Conservation (phyloP, 1,140 invertebrate genomes). For the Mamestra configurata region DNA sequence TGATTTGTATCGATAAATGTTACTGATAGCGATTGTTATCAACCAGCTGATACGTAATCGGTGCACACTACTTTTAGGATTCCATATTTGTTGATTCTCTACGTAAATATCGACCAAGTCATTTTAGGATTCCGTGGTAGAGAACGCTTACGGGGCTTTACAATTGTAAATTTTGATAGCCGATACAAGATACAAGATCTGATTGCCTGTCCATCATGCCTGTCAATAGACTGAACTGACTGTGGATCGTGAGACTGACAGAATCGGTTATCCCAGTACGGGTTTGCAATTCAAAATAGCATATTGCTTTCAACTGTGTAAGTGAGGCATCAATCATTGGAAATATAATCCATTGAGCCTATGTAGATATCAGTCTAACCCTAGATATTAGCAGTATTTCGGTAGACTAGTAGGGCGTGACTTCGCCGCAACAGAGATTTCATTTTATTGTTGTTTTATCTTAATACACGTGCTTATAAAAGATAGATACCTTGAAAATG, state of each 20-base stretch:
- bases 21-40: slow-evolving; percentile 44
- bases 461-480: not conserved
- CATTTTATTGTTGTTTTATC: slow-evolving; percentile 6
- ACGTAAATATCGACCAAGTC: not conserved
- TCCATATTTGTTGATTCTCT: slow-evolving; percentile 20
- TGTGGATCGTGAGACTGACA: too few relatives aligned
- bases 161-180: too few relatives aligned
- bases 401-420: not conserved
- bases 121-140: slow-evolving; percentile 1
- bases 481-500: slow-evolving; percentile 7
- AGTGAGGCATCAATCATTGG: too few relatives aligned
- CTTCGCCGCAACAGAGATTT: not conserved
- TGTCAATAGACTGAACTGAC: too few relatives aligned
- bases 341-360: too few relatives aligned
- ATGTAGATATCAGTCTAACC: too few relatives aligned
- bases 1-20: slow-evolving; percentile 45
- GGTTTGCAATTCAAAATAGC: too few relatives aligned
- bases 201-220: too few relatives aligned
- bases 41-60: slow-evolving; percentile 33
- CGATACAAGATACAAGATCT: too few relatives aligned
- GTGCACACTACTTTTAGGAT: slow-evolving; percentile 36
- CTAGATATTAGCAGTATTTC: not conserved
- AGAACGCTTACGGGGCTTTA: not conserved
- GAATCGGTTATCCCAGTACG: too few relatives aligned
- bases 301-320: too few relatives aligned